Base-by-base conservation (phyloP, 1,140 invertebrate genomes). In the Stegodyphus dumicola region DNA sequence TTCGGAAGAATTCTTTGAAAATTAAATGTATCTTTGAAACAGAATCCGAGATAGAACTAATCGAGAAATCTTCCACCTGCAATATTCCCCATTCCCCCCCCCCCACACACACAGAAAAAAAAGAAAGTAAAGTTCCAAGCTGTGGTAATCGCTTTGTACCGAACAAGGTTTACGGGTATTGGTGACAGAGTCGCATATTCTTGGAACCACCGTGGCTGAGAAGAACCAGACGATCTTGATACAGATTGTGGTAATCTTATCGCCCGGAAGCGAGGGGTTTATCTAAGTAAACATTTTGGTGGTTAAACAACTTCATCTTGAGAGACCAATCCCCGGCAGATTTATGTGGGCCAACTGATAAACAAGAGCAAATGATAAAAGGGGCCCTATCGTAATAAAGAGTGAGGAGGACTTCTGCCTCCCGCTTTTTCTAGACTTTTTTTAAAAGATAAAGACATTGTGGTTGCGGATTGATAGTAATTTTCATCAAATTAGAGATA, bases 191-290 rank as follows among this genome's bases (percentile, higher is more conserved):
- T 15, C 33, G 66, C 15, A 17, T n/a, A 18, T 18, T 18, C 15
- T n/a, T 18, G 17, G 33, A 67, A n/a, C 33, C 33, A 18, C 48
- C 18, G 17, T 7, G 5, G 2, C n/a, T 79, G 77, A 79, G 33
- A 70, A 70, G 77, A 79, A 79, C 65, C 77, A 79, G 77, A 53
- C 77, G 54, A 56, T 69, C 77, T 69, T 56, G 77, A 79, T 79
- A 79, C 53, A 51, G 33, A n/a, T 15, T 15, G 18, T 51, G 76
- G 33, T 69, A 69, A 79, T 79, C 77, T 48, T 33, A 33, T 33
- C 51, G 6, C 17, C 6, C 11, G 11, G 60, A 66, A 7, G 15
- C 33, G 33, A 33, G 33, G 33, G 33, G 33, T 33, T 33, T 33
- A 33, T 18, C n/a, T 65, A n/a, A 54, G 64, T 70, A 79, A 79